Base-by-base conservation (phyloP, 2,113 vertebrate genomes). In the Lophius piscatorius region DNA sequence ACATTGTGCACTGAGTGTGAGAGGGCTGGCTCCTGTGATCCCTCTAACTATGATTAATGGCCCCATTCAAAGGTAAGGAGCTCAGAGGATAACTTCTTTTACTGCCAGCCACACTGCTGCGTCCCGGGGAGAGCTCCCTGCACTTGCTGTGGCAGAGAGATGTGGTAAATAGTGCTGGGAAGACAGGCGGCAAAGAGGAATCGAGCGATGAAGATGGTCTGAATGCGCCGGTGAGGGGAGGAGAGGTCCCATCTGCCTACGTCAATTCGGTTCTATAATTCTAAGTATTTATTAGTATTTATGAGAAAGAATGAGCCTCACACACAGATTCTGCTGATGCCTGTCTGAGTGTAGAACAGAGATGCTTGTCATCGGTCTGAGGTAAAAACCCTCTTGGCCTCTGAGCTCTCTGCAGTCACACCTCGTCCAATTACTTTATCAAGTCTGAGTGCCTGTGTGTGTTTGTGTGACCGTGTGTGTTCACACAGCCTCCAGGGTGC, bases 381-480 rank as follows among this genome's bases (percentile, higher is more conserved):
- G 45, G 34, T 72, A 68, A 51, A 73, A 65, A 62, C 46, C 55
- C 54, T 24, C 47, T 56, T 46, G 60, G 69, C 63, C 49, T 60
- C 16, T 5, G 56, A 63, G 47, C 23, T 40, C 57, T 62, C 52
- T 67, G 76, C 24, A 51, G 49, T 88, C 79, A 87, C 87, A 81
- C 91, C 82, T 90, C 71, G 52, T 69, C 69, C 87, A 91, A 90
- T 91, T 88, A 90, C 79, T 85, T 84, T 66, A 88, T 88, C 90
- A 84, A 79, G 71, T 85, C 68, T 82, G 88, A 78, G 77, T 81
- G 77, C 20, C 13, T 60, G 23, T 60, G 42, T 31, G 36, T 50
- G 58, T 45, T 40, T 64, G 63, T 41, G 65, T 41, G 66, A 23
- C 63, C 54, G 59, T 65, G 65, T 62, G 49, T 71, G 72, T 76